These are phyloP conservation scores for Galerucella pusilla DNA, from an alignment of 2,888 invertebrate genomes.

Conservation along the genomic window DNA sequence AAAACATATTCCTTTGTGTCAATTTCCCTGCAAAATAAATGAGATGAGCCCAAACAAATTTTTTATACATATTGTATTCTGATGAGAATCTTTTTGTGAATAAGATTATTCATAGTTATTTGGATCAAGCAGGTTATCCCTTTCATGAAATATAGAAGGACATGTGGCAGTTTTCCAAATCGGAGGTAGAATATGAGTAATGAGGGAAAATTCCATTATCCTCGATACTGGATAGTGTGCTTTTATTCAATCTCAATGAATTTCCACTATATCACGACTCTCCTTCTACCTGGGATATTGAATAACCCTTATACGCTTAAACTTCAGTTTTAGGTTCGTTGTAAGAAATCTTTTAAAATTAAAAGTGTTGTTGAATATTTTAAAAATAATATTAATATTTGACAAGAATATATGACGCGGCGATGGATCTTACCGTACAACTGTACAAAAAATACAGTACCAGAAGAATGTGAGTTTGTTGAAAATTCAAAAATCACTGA, in stretches of 20 bases:
- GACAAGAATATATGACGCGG: no score
- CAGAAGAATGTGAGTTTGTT: background rate
- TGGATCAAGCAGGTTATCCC: background rate
- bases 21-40: no score
- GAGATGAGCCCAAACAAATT: no score
- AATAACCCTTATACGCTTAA: background rate
- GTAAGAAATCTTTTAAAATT: no score
- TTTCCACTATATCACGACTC: background rate
- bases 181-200: background rate
- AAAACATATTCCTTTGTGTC: no score
- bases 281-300: background rate
- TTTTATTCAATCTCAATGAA: background rate
- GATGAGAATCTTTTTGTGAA: background rate
- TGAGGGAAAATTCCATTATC: background rate
- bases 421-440: no score
- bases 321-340: no score
- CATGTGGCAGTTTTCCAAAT: background rate
- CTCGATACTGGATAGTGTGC: background rate
- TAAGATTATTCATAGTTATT: background rate
- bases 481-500: no score
- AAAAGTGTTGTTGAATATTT: no score
- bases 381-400: no score
- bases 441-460: no score
- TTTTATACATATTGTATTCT: no score
- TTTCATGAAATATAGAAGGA: background rate